These are phyloP conservation scores for Xestoiulus laeticollis DNA, from an alignment of 2,888 invertebrate genomes.

Conservation along the genomic window DNA sequence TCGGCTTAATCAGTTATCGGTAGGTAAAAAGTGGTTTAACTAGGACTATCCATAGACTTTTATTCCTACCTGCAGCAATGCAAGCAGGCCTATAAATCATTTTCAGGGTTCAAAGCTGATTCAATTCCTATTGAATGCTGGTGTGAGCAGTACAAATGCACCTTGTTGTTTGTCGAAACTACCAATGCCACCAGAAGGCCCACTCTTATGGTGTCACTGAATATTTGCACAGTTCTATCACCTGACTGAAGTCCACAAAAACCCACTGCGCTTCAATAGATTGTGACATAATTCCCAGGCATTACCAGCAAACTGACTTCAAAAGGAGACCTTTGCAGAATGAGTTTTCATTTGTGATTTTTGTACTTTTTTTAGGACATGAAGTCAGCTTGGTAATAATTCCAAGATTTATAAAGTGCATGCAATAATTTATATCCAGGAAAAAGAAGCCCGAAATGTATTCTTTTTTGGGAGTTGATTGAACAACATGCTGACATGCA, in stretches of 20 bases:
- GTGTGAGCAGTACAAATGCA: not conserved
- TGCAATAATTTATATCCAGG: not conserved
- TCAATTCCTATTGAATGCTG: not conserved
- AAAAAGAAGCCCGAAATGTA: not conserved
- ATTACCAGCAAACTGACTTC: not conserved
- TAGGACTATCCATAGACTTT: not conserved
- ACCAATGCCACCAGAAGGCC: not conserved
- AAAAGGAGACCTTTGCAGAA: not conserved
- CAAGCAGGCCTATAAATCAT: slow-evolving; percentile 21
- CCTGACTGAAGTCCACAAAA: not conserved
- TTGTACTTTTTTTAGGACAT: slow-evolving; percentile 24
- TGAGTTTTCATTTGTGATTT: slow-evolving; percentile 3
- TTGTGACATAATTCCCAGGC: slow-evolving; percentile 40
- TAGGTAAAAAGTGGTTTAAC: slow-evolving; percentile 13
- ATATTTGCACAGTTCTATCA: slow-evolving; percentile 18
- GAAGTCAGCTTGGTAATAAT: slow-evolving; percentile 7
- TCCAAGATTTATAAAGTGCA: not conserved
- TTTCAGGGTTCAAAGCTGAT: slow-evolving; percentile 32
- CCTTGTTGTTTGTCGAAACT: slow-evolving; percentile 6
- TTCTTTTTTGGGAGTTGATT: slow-evolving; percentile 38
- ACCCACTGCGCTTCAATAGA: not conserved
- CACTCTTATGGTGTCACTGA: slow-evolving; percentile 7
- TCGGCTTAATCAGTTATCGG: not conserved
- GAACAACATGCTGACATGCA: slow-evolving; percentile 21
- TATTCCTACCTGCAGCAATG: not conserved